Conservation (phyloP, 2,888 invertebrate species). For the Agrotis ipsilon region DNA sequence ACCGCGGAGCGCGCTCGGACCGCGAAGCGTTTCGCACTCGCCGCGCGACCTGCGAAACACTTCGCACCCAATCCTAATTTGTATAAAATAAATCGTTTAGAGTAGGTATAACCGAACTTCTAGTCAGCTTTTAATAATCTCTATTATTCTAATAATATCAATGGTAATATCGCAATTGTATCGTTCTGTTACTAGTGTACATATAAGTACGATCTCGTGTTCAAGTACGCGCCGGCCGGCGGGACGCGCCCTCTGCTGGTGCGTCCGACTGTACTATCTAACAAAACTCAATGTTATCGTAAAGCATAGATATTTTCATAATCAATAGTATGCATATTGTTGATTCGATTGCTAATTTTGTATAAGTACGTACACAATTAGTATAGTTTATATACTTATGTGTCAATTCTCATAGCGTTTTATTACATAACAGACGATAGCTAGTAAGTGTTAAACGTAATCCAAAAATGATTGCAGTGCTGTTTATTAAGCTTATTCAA, state of each 20-base stretch:
- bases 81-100: conserved; percentile 83
- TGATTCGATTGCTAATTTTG: conserved; percentile 90
- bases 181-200: conserved; percentile 83
- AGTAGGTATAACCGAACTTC: conserved; percentile 87
- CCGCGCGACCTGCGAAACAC: conserved; percentile 57
- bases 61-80: conserved; percentile 64
- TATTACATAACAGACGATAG: conserved; percentile 90
- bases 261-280: conserved; percentile 71
- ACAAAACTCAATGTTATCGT: conserved; percentile 82
- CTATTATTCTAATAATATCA: conserved; percentile 85
- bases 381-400: conserved; percentile 92
- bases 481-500: conserved; percentile 83
- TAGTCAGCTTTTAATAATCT: conserved; percentile 90
- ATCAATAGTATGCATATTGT: conserved; percentile 90
- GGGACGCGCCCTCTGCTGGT: conserved; percentile 62
- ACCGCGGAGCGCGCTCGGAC: conserved; percentile 53
- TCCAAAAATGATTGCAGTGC: conserved; percentile 82
- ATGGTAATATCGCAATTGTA: conserved; percentile 83
- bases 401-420: conserved; percentile 92
- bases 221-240: conserved; percentile 68
- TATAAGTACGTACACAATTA: conserved; percentile 91
- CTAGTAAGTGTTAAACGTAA: conserved; percentile 90
- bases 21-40: conserved; percentile 59
- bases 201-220: conserved; percentile 83
- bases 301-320: conserved; percentile 88